Evolutionary conservation across 1,140 invertebrate species (phyloP).

Genomic region (Dendroctonus valens): DNA sequence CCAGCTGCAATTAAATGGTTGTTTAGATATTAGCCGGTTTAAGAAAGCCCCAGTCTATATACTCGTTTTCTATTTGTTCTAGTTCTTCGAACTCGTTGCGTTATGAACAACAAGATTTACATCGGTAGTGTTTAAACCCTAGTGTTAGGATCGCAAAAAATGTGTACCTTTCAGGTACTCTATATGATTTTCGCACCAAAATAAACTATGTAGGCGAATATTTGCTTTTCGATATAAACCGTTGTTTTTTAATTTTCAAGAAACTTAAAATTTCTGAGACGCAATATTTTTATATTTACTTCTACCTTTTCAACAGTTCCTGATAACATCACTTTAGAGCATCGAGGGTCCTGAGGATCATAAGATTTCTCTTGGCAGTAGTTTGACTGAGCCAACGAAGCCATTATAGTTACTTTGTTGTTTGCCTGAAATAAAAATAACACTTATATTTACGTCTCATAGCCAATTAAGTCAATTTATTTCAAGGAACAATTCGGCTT

Average conservation of each 20-base stretch:
- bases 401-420: conserved; percentile 63
- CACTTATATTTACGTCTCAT: background rate
- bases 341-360: conserved; percentile 80
- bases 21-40: background rate
- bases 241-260: too few relatives aligned
- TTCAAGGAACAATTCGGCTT: background rate
- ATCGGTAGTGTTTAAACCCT: too few relatives aligned
- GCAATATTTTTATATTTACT: conserved; percentile 31
- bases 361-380: conserved; percentile 63
- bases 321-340: conserved; percentile 70
- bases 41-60: too few relatives aligned
- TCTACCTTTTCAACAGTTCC: conserved; percentile 66
- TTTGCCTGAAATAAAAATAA: conserved; percentile 55
- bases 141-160: too few relatives aligned
- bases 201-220: background rate
- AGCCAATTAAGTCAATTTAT: background rate
- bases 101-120: too few relatives aligned
- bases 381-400: conserved; percentile 65
- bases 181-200: too few relatives aligned
- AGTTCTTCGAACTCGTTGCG: too few relatives aligned
- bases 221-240: background rate
- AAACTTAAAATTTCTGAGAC: background rate
- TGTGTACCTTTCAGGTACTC: too few relatives aligned
- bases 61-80: too few relatives aligned
- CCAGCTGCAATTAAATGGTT: conserved; percentile 53